These are phyloP conservation scores for Odocoileus hemionus DNA, from an alignment of 2,113 vertebrate species.

Conservation along the genomic window DNA sequence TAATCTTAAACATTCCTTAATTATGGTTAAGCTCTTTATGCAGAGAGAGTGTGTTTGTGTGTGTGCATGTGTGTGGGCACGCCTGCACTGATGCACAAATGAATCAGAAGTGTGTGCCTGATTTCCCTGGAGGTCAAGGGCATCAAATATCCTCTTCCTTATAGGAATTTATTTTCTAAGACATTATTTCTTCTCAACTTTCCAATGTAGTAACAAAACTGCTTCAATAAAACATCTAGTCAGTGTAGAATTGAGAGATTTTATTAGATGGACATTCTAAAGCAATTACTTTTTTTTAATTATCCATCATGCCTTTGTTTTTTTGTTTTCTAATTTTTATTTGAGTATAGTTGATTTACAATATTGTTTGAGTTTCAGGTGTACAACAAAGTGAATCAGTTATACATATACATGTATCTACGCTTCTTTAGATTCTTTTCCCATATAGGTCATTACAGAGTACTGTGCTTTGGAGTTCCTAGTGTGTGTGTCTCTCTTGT, in stretches of 20 bases:
- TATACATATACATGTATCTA: not conserved
- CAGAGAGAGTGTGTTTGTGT: not conserved
- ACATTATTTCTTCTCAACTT: not conserved
- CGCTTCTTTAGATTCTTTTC: not conserved
- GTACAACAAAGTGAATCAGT: not conserved
- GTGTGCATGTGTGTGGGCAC: too few species aligned
- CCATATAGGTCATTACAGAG: not conserved
- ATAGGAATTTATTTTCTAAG: constrained; percentile 2
- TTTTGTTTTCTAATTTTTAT: not conserved
- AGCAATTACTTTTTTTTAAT: not conserved
- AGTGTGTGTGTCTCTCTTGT: not conserved
- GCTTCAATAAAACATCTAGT: not conserved
- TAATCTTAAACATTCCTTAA: not conserved
- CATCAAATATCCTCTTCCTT: not conserved
- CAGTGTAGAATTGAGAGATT: not conserved
- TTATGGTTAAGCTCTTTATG: not conserved
- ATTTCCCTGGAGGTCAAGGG: not conserved
- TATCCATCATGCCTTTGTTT: not conserved
- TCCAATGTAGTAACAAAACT: not conserved
- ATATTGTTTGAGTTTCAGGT: not conserved
- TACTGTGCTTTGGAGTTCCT: not conserved
- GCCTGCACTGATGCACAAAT: not conserved
- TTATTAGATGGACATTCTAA: not conserved
- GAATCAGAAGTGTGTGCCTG: not conserved
- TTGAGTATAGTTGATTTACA: not conserved